Base-by-base conservation (phyloP, 2,888 invertebrate species). In the Rutpela maculata region DNA sequence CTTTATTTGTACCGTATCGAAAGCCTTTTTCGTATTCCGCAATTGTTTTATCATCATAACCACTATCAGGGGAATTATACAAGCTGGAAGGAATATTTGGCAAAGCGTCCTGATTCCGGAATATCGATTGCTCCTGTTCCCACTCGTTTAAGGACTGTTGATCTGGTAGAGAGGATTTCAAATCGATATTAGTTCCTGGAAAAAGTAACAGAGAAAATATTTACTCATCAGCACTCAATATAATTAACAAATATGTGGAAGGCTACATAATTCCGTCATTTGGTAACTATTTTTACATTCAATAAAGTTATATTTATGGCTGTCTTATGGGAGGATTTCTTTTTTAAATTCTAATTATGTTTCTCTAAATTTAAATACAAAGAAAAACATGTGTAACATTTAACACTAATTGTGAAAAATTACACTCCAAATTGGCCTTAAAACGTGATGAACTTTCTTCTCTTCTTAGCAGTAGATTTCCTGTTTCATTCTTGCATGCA, bases 21-120 rank as follows among this genome's bases (percentile, higher is more conserved):
- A 87, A 89, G 19, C 88, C 89, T 78, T 89, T 90, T 76, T 89
- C 89, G 80, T 89, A 90, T 56, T 90, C 89, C 7, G 86, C 82
- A 26, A 90, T 78, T 12, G 88, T 85, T 81, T 89, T 89, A 75
- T 89, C 89, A 72, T 88, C 89, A 75, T 86, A 84, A 18, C 85
- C 84, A 56, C 85, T 83, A 60, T 87, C 86, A 35, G 85, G 87
- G 12, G 84, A 82, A 65, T 86, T 85, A 84, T 86, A 89, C 38
- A 88, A 81, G 15, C 86, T 83, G 5, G 88, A 85, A 56, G 87
- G 86, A 66, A 88, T 71, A 70, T 83, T 84, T 22, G 85, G 80
- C 50, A 86, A 78, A 57, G 77, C 81, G 56, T 84, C 84, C 38
- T 73, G 70, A 70, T 77, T 75, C 17, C 81, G 60, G 50, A 78